A percentile compares a stretch with the other conserved stretches of the same genome.
Evolutionary conservation across 2,797 vertebrate species (phyloP).

Genomic region (Synaphobranchus kaupii): DNA sequence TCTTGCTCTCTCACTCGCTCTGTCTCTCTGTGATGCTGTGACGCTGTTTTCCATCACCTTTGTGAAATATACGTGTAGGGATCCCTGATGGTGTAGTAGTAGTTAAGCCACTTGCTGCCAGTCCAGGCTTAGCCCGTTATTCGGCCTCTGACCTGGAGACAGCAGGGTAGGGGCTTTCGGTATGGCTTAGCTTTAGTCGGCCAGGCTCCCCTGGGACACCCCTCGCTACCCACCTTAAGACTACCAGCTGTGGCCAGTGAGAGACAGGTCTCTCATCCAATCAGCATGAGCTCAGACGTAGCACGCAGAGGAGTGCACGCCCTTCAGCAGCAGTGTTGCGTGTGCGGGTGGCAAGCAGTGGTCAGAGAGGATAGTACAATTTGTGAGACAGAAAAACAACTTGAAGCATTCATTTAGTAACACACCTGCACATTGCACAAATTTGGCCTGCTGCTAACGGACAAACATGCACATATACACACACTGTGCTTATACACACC

Average conservation of each 20-base stretch:
- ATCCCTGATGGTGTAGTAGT: neutral
- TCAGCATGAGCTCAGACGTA: neutral
- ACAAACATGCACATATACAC: neutral
- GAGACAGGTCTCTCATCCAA: neutral
- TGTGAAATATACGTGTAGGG: neutral
- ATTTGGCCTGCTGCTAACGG: neutral
- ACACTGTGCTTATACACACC: neutral
- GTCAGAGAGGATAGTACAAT: neutral
- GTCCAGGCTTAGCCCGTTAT: neutral
- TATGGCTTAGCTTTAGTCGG: neutral
- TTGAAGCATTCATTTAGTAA: neutral
- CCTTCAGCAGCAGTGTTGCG: too few species aligned
- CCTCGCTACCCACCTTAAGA: neutral
- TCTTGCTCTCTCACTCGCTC: neutral
- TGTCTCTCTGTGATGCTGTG: neutral
- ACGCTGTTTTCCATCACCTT: neutral
- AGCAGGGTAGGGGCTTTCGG: neutral
- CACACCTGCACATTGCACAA: neutral
- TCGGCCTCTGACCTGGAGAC: neutral
- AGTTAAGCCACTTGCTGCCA: neutral
- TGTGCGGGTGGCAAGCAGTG: neutral
- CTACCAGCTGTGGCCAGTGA: neutral
- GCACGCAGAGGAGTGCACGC: too few species aligned
- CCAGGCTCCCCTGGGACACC: neutral
- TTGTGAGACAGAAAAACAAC: neutral